These are phyloP conservation scores for Cryptosula pallasiana DNA, from an alignment of 2,888 invertebrate species.

Conservation along the genomic window DNA sequence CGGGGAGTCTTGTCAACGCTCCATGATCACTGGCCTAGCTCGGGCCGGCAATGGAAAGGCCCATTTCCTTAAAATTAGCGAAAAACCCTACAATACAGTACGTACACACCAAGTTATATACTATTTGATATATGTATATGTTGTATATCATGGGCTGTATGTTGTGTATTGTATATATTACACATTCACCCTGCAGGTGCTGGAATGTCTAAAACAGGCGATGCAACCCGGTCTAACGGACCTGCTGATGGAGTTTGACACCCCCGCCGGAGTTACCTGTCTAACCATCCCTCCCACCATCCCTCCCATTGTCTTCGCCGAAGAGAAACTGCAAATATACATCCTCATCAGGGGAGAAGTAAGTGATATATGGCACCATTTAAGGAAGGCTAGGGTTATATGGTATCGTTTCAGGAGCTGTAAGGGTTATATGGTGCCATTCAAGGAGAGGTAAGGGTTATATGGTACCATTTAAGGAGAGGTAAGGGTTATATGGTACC, in stretches of 20 bases:
- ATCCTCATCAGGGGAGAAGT: conserved; percentile 18
- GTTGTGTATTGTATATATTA: background rate
- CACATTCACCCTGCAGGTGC: conserved; percentile 14
- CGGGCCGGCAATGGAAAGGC: conserved; percentile 21
- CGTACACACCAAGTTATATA: too few relatives aligned
- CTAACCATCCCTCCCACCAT: conserved; percentile 15
- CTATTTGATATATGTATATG: too few relatives aligned
- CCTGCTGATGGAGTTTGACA: conserved; percentile 14
- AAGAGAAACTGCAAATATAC: conserved; percentile 22
- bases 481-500: background rate
- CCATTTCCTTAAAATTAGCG: conserved; percentile 15
- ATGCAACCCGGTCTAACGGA: conserved; percentile 22
- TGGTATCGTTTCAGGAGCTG: background rate
- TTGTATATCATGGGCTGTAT: background rate
- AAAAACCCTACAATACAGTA: conserved; percentile 19
- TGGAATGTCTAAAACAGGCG: background rate
- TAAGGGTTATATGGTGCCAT: background rate
- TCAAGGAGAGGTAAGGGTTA: background rate
- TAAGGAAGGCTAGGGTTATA: background rate
- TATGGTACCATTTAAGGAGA: background rate
- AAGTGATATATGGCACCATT: background rate
- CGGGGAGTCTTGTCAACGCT: background rate
- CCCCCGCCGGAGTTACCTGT: conserved; percentile 14
- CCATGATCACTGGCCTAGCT: conserved; percentile 1
- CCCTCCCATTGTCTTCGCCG: conserved; percentile 19